Percentiles rank a stretch among this genome's conserved stretches.
Conservation (phyloP, 2,888 invertebrate genomes). For the Drosophila kanekoi region DNA sequence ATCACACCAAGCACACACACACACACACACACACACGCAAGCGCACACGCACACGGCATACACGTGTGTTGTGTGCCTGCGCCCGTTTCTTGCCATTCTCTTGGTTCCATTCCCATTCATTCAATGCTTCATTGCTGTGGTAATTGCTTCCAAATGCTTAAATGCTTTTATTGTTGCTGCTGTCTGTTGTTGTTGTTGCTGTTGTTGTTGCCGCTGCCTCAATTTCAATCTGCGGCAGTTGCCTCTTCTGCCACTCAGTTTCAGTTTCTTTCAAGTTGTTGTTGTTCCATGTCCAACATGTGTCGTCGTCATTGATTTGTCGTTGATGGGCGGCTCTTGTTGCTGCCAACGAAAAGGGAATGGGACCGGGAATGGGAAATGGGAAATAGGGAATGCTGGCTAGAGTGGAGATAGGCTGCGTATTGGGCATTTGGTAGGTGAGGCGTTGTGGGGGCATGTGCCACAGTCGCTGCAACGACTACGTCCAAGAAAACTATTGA, state of each 20-base stretch:
- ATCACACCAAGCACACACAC: conserved; percentile 29
- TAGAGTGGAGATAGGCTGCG: too few species aligned
- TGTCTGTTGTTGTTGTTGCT: conserved; percentile 10
- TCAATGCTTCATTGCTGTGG: conserved; percentile 78
- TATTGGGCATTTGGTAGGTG: too few species aligned
- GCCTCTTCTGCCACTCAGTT: conserved; percentile 53
- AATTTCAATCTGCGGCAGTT: conserved; percentile 35
- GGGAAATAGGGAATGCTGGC: background rate
- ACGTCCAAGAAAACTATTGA: conserved; percentile 61
- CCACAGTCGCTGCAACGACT: conserved; percentile 11
- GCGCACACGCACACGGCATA: conserved; percentile 18
- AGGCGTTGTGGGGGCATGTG: conserved; percentile 3
- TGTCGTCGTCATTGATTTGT: conserved; percentile 81
- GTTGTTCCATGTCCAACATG: conserved; percentile 76
- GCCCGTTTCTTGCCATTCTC: conserved; percentile 1
- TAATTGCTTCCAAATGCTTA: conserved; percentile 82
- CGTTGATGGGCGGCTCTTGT: conserved; percentile 71
- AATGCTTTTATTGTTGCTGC: conserved; percentile 68
- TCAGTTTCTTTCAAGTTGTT: conserved; percentile 54
- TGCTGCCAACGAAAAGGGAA: conserved; percentile 19
- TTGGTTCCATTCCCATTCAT: conserved; percentile 62
- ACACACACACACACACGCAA: conserved; percentile 12
- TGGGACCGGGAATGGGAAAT: background rate
- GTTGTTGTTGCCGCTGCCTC: conserved; percentile 26
- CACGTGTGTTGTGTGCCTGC: conserved; percentile 6